A percentile compares a stretch with the other conserved stretches of the same genome.
Evolutionary conservation across 2,113 vertebrate species (phyloP).

Genomic region (Cyphomyrus plagiostoma): DNA sequence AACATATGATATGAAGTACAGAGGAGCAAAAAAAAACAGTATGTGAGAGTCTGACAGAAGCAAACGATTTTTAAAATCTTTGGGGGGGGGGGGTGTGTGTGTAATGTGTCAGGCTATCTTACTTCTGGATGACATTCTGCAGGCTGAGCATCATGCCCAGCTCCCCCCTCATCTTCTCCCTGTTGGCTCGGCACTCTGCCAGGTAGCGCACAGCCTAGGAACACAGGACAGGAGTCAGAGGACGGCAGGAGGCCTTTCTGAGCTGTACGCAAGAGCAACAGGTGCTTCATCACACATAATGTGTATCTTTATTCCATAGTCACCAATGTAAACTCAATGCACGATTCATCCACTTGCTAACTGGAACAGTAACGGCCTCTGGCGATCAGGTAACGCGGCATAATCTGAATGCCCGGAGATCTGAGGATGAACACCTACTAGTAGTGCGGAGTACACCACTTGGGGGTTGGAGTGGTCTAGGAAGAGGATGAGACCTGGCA

Average conservation of each 20-base stretch:
- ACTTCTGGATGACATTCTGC: conserved; percentile 86
- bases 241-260: background rate
- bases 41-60: background rate
- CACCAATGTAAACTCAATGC: background rate
- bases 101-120: conserved; percentile 47
- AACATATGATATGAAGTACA: background rate
- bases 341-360: background rate
- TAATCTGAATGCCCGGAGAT: background rate
- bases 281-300: too few species aligned
- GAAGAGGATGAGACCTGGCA: conserved; percentile 89
- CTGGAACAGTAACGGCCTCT: background rate
- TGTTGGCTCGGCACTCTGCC: conserved; percentile 81
- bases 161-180: conserved; percentile 83
- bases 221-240: conserved; percentile 9
- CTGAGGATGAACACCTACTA: conserved; percentile 62
- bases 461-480: conserved; percentile 81
- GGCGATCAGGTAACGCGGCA: background rate
- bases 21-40: background rate
- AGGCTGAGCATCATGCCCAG: conserved; percentile 91
- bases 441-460: conserved; percentile 87
- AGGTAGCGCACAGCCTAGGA: conserved; percentile 79
- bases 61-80: background rate
- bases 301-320: too few species aligned
- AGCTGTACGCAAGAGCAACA: background rate
- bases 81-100: background rate